Base-by-base conservation (phyloP, 1,140 invertebrate species). In the Nasonia longicornis region DNA sequence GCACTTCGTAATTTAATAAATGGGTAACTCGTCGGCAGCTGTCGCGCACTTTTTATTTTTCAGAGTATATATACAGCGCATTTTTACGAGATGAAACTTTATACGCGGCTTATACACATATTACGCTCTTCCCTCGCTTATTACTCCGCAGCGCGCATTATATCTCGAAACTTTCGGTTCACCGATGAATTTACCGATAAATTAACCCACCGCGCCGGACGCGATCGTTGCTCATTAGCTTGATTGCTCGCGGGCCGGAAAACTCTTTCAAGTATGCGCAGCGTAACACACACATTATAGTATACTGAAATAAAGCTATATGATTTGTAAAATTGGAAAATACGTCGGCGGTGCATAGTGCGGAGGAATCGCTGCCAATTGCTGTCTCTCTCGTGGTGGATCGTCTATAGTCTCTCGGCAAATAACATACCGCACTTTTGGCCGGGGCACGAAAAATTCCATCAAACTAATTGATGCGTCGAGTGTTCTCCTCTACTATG, bases 401-500 rank as follows among this genome's bases (percentile, higher is more conserved):
- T 42, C 38, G 67, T 58, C 22, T 63, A 58, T 16, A 38, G 63
- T 48, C 26, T 52, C 31, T 26, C 45, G 73, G 79, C 31, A 74
- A 48, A 73, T 35, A 35, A 35, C 31, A 35, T 38, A 75, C 48
- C 38, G 52, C 71, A 20, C 0, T 69, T 76, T 76, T 81, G 72
- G 72, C 70, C 22, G 29, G 52, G 2, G 2, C 35, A 16, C 38
- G 66, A 77, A 77, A 71, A 81, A 76, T 81, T 71, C 22, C 73
- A 81, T 81, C 79, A 81, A 81, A 81, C 29, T 81, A 81, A 81
- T 81, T 77, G 73, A 70, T 75, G 79, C 70, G 11, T 26, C 31
- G 11, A 12, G 26, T 16, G 66, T 0, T 3, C 26, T 14, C 31
- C 8, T 26, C 1, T n/a, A n/a, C 22, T 22, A 64, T n/a, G 26